Evolutionary conservation across 30 jellyfish, hydroid and myxozoan species (phyloP).

Genomic region (Turritopsis rubra): DNA sequence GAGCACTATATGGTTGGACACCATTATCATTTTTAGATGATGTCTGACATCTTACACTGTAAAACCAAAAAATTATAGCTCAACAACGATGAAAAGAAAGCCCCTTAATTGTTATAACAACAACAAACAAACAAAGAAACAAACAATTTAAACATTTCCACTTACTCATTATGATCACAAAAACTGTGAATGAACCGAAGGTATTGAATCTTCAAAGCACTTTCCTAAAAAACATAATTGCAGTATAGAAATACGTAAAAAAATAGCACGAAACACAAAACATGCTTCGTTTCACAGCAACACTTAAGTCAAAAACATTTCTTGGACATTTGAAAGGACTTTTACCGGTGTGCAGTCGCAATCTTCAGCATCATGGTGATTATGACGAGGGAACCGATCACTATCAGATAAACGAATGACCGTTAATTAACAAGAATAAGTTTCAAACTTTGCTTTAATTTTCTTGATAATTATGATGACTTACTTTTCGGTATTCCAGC

Average conservation of each 20-base stretch:
- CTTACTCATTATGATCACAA: constrained; percentile 98
- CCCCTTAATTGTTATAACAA: neutral
- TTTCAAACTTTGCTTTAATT: neutral
- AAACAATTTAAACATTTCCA: neutral
- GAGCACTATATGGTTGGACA: too few species aligned
- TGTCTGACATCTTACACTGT: too few species aligned
- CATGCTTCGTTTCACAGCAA: too few species aligned
- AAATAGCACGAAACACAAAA: too few species aligned
- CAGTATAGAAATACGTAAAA: neutral
- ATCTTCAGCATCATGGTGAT: constrained; percentile 83
- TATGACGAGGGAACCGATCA: constrained; percentile 80
- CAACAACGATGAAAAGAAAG: neutral
- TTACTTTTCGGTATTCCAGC: constrained; percentile 78
- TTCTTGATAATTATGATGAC: neutral
- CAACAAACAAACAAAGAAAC: neutral
- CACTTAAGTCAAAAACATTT: neutral
- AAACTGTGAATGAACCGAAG: constrained; percentile 95
- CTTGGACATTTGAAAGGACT: neutral
- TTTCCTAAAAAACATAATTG: constrained; percentile 49
- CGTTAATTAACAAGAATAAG: neutral
- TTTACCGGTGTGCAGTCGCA: constrained; percentile 99
- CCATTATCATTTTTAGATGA: too few species aligned
- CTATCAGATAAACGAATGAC: constrained; percentile 11
- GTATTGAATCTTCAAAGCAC: constrained; percentile 89
- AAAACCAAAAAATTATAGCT: too few species aligned